These are phyloP conservation scores for Stenolophus ochropezus DNA, from an alignment of 2,888 invertebrate genomes.

Conservation along the genomic window DNA sequence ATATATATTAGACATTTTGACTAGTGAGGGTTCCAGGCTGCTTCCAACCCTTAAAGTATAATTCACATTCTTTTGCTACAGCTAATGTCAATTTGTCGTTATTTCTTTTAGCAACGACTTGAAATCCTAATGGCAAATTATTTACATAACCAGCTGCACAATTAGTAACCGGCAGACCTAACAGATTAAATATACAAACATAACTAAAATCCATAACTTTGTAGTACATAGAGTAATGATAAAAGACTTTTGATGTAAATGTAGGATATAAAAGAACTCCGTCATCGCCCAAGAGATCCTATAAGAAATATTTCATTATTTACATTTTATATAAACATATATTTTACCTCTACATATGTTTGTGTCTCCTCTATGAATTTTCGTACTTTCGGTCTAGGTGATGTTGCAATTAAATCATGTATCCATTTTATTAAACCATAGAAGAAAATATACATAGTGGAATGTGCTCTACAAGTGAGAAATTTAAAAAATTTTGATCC, in stretches of 20 bases:
- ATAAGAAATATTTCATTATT: slow-evolving; percentile 63
- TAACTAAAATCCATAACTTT: slow-evolving; percentile 85
- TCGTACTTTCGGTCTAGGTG: background rate
- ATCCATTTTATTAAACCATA: slow-evolving; percentile 73
- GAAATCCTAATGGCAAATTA: slow-evolving; percentile 83
- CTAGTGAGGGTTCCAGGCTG: background rate
- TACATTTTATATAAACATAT: slow-evolving; percentile 54
- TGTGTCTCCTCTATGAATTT: slow-evolving; percentile 71
- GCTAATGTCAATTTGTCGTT: slow-evolving; percentile 37
- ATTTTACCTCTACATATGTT: slow-evolving; percentile 76
- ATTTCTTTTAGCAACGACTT: slow-evolving; percentile 67
- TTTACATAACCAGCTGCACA: slow-evolving; percentile 85
- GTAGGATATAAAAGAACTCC: slow-evolving; percentile 83
- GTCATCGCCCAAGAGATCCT: slow-evolving; percentile 80
- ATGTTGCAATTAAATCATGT: slow-evolving; percentile 24
- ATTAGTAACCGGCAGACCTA: slow-evolving; percentile 90
- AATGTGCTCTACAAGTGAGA: slow-evolving; percentile 78
- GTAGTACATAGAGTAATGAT: slow-evolving; percentile 80
- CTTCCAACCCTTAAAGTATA: slow-evolving; percentile 39
- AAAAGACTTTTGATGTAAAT: slow-evolving; percentile 80
- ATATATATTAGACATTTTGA: background rate
- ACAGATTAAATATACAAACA: slow-evolving; percentile 86
- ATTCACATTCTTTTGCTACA: slow-evolving; percentile 38
- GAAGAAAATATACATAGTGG: slow-evolving; percentile 79
- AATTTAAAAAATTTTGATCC: slow-evolving; percentile 81